A percentile compares a stretch with the other conserved stretches of the same genome.
phyloP scores from a whole-genome alignment of 2,888 invertebrate genomes.

The Agrochola litura region DNA sequence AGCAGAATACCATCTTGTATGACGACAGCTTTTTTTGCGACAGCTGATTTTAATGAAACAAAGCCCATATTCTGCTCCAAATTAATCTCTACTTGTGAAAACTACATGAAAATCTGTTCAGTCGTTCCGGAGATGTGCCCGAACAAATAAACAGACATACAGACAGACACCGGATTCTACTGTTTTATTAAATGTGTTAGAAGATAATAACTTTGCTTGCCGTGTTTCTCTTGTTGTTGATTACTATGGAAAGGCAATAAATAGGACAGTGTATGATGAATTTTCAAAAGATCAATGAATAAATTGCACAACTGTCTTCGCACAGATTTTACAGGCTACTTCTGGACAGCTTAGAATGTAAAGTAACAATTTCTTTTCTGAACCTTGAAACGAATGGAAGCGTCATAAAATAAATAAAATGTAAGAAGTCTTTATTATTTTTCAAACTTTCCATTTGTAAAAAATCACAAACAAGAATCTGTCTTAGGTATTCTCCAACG shows the following conservation, averaged over 20 bases:
- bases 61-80: too few relatives aligned
- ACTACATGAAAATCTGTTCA: too few relatives aligned
- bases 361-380: not conserved
- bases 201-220: not conserved
- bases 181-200: too few relatives aligned
- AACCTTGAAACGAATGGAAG: not conserved
- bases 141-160: too few relatives aligned
- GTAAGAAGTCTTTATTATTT: not conserved
- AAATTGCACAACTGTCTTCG: not conserved
- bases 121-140: too few relatives aligned
- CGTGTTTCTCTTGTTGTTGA: not conserved
- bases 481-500: conserved; percentile 34
- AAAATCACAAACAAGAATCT: conserved; percentile 11
- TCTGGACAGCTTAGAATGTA: not conserved
- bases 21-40: too few relatives aligned
- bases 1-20: too few relatives aligned
- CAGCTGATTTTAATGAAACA: too few relatives aligned
- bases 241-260: not conserved
- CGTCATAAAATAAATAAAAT: not conserved
- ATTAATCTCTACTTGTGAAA: too few relatives aligned
- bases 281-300: not conserved
- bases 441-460: conserved; percentile 6
- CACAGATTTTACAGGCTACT: not conserved
- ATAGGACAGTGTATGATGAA: not conserved
- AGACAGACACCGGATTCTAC: too few relatives aligned